These are phyloP conservation scores for Eupithecia exiguata DNA, from an alignment of 2,888 invertebrate genomes.

Conservation along the genomic window DNA sequence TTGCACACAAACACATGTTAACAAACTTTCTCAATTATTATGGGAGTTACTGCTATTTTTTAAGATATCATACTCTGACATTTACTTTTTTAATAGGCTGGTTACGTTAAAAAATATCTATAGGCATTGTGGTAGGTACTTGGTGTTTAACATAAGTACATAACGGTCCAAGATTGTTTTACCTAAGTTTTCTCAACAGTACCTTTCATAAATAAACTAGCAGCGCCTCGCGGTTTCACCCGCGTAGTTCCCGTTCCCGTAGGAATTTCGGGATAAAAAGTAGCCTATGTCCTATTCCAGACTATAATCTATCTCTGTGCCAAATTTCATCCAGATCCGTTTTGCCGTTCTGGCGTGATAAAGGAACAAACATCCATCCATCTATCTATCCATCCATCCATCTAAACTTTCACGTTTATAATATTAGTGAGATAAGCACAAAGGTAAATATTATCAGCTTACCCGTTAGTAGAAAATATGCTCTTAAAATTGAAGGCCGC, in stretches of 20 bases:
- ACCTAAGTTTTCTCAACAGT: background rate
- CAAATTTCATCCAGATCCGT: no score
- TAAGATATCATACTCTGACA: background rate
- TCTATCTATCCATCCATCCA: no score
- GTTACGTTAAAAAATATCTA: background rate
- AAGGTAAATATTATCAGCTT: slow-evolving; percentile 46
- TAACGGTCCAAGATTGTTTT: background rate
- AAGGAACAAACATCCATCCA: no score
- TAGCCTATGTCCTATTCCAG: no score
- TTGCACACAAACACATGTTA: background rate
- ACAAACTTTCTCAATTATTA: background rate
- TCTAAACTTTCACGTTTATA: no score
- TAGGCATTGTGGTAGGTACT: background rate
- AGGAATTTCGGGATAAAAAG: no score
- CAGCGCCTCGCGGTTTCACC: no score
- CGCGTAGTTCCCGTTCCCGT: no score
- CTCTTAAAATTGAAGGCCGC: slow-evolving; percentile 99
- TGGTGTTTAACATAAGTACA: background rate
- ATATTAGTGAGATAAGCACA: background rate
- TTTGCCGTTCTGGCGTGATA: no score
- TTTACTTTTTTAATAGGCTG: background rate
- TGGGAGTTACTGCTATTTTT: background rate
- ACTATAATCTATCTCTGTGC: no score
- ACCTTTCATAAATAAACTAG: background rate
- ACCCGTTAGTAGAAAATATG: slow-evolving; percentile 98